phyloP scores from a whole-genome alignment of 2,797 vertebrate genomes.

The Onychomys torridus region DNA sequence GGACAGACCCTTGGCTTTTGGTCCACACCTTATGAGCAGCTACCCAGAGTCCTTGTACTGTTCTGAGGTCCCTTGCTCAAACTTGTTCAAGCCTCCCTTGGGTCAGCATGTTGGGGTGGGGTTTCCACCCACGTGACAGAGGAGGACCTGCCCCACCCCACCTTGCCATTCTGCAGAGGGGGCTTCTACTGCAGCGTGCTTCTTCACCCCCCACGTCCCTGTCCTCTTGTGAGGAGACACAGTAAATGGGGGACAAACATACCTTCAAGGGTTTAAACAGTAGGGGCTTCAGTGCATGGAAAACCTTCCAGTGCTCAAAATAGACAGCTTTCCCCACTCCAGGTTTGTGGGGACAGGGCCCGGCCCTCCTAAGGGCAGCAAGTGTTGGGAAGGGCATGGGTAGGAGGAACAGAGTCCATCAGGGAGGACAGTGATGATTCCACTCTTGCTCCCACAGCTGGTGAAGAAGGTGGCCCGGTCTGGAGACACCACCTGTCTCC shows the following conservation, averaged over 20 bases:
- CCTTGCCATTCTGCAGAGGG: fast-evolving
- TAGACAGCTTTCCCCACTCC: neutral
- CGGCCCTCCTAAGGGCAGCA: neutral
- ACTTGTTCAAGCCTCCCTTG: neutral
- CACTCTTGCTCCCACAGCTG: conserved; percentile 86
- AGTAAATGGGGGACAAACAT: neutral
- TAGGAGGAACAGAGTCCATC: too few species aligned
- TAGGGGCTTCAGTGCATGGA: fast-evolving
- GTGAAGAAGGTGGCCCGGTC: conserved; percentile 93
- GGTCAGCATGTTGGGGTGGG: fast-evolving
- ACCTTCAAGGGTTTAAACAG: neutral
- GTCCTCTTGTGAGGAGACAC: neutral
- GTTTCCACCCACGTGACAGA: fast-evolving
- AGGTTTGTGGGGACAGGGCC: neutral
- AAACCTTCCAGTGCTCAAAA: too few species aligned
- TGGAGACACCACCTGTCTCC: conserved; percentile 93
- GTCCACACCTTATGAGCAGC: neutral
- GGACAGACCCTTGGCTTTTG: neutral
- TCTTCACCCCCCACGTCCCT: neutral
- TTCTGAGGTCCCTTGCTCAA: neutral
- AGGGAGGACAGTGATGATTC: too few species aligned
- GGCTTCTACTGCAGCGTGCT: neutral
- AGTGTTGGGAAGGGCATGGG: too few species aligned
- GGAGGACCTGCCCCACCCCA: neutral
- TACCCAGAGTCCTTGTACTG: neutral